Conservation (phyloP, 2,888 invertebrate genomes). For the Resseliella maxima region DNA sequence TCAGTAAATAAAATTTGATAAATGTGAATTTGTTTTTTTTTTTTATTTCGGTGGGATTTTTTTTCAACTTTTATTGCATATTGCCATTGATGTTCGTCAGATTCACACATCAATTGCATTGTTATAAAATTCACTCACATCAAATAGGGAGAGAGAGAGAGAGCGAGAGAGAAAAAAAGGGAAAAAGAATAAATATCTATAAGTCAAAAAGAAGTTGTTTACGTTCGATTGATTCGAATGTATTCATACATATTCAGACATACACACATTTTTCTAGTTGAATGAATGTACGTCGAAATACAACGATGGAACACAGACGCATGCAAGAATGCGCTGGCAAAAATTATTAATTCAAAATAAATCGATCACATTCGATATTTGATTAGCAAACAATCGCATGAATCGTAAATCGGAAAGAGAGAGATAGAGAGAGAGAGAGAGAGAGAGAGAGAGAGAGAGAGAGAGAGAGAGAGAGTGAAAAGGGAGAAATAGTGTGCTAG, state of each 20-base stretch:
- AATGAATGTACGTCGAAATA: background rate
- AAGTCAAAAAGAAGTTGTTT: background rate
- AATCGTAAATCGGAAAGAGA: background rate
- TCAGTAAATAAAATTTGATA: conserved; percentile 44
- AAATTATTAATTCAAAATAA: conserved; percentile 48
- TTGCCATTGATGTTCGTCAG: conserved; percentile 39
- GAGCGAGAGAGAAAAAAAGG: background rate
- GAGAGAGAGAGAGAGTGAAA: background rate
- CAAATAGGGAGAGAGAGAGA: too few relatives aligned
- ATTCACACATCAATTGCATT: conserved; percentile 27
- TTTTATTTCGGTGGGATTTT: background rate
- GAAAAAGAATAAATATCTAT: background rate
- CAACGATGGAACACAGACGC: background rate
- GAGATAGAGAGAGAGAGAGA: background rate
- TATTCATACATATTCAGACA: background rate
- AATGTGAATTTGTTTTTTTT: conserved; percentile 11
- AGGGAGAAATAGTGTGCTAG: background rate
- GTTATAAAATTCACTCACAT: conserved; percentile 8
- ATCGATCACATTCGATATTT: conserved; percentile 17
- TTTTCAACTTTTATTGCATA: background rate
- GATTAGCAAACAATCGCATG: conserved; percentile 27
- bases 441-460: background rate
- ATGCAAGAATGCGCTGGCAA: background rate
- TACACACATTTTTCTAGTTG: background rate
- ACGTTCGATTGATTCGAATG: conserved; percentile 48